Evolutionary conservation across 2,888 invertebrate species (phyloP), one percentile per base, ranked within the genome.

Genomic region (Oconnorella tubifera): DNA sequence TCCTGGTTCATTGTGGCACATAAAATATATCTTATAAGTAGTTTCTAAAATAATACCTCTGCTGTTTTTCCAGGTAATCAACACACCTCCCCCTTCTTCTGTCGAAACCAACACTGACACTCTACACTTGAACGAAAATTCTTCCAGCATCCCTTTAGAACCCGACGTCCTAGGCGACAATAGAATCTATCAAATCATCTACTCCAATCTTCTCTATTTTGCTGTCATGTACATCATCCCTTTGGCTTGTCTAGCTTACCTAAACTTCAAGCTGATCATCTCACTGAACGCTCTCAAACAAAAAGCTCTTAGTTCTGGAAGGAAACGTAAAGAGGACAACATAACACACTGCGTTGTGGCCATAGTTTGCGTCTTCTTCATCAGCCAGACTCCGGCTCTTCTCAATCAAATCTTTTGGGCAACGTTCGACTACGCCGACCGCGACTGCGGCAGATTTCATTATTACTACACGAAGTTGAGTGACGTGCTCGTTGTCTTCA

Each of bases 351-450:
- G 66, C 61, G 62, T 70, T 33, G 61, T 71, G n/a, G 67, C 65
- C 6, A 70, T 71, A 51, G 70, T 71, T 33, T 65, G 64, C 56
- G 60, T 64, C 33, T 71, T 71, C 62, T 66, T 71, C 56, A 27
- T 68, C 33, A 69, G 64, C 33, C 71, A 71, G 56, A 70, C 71
- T 2, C 71, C 71, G 25, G 71, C 71, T 2, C 59, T 71, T 27
- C 51, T 71, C 59, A 71, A 71, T 56, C 71, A 71, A 59, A 70
- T 71, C 48, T 68, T 70, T 51, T 70, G 70, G 71, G 69, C 69
- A 10, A 40, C 62, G 19, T 49, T 59, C 28, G 33, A 33, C 32
- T 25, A 28, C 14, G 50, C 28, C 1, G 64, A 63, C 3, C 29
- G 68, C 2, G 33, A 56, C 29, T 70, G 70, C 53, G 71, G 71